Evolutionary conservation across 2,797 vertebrate genomes (phyloP).

Genomic region (Graptemys geographica): DNA sequence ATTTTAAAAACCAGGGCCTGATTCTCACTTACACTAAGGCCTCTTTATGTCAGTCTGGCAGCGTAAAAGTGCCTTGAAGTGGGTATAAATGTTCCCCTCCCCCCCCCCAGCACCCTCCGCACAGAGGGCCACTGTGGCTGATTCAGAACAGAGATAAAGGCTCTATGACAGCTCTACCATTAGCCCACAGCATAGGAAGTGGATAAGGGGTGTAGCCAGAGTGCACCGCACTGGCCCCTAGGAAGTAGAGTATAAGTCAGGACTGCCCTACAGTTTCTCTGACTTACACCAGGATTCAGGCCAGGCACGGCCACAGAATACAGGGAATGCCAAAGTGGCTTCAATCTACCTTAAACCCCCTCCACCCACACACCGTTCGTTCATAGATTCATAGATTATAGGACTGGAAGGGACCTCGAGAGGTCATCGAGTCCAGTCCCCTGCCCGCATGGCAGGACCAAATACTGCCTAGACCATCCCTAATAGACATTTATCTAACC

Average conservation of each 20-base stretch:
- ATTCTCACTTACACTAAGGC: background rate
- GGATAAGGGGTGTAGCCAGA: background rate
- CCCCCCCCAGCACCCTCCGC: background rate
- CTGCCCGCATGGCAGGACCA: no score
- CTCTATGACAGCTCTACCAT: background rate
- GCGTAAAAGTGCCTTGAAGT: background rate
- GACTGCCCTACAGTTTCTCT: background rate
- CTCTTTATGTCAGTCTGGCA: no score
- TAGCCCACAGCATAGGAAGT: background rate
- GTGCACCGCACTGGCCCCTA: background rate
- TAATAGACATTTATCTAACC: no score
- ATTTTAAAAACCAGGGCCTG: background rate
- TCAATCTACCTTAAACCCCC: background rate
- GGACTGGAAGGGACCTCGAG: no score
- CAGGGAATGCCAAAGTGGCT: background rate
- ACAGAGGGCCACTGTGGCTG: background rate
- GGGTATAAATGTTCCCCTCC: background rate
- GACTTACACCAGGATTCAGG: background rate
- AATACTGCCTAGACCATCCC: no score
- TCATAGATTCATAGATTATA: no score
- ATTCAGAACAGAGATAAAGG: background rate
- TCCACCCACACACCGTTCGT: background rate
- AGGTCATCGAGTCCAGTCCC: no score
- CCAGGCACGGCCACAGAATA: background rate
- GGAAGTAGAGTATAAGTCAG: background rate